A percentile compares a stretch with the other conserved stretches of the same genome.
Evolutionary conservation across 2,113 vertebrate genomes (phyloP).

Genomic region (Neolamprologus sp.): DNA sequence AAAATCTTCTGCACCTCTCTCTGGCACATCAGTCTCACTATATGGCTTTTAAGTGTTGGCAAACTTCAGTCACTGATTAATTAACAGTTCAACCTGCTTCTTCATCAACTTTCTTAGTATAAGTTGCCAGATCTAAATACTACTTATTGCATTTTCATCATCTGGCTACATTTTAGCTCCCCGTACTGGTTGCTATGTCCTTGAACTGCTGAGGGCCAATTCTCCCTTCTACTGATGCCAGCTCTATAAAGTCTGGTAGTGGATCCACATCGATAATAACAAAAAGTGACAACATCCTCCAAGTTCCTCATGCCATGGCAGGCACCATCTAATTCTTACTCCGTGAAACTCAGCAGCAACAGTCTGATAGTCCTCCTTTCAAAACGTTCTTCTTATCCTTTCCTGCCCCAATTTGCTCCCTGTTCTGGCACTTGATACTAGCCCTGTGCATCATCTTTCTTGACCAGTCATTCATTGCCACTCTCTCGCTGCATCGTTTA

Average conservation of each 20-base stretch:
- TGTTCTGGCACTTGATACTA: not conserved
- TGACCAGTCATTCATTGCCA: not conserved
- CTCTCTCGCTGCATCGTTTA: not conserved
- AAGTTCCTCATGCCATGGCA: not conserved
- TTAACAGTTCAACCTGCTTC: not conserved
- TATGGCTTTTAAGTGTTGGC: not conserved
- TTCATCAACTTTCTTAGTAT: not conserved
- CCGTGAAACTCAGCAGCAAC: not conserved
- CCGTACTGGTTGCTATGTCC: not conserved
- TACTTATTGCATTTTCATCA: not conserved
- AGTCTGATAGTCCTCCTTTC: not conserved
- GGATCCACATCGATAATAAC: not conserved
- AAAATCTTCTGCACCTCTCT: not conserved
- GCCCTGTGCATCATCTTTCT: not conserved
- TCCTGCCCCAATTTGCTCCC: not conserved
- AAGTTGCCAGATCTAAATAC: not conserved
- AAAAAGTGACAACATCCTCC: not conserved
- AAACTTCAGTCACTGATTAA: not conserved
- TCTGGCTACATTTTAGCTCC: not conserved
- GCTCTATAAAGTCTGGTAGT: not conserved
- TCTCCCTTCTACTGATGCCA: not conserved
- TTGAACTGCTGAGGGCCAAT: not conserved
- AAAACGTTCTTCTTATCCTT: not conserved
- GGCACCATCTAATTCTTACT: not conserved
- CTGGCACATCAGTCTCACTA: not conserved